Percentiles rank a stretch among this genome's conserved stretches.
Conservation (phyloP, 2,797 vertebrate genomes). For the Cryptoprocta ferox region DNA sequence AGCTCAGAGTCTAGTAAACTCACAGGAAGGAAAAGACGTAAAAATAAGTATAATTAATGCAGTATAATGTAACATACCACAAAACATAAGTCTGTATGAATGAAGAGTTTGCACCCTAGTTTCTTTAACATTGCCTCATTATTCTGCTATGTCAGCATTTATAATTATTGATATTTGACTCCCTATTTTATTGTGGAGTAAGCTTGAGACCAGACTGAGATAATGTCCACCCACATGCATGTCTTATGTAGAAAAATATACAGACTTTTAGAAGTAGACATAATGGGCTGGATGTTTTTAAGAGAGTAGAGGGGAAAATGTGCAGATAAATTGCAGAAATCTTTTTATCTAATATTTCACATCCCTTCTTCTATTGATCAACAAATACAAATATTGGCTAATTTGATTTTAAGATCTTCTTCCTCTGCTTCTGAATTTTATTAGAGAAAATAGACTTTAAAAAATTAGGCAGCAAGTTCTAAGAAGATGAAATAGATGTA, state of each 20-base stretch:
- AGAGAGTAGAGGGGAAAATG: background rate
- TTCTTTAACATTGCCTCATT: background rate
- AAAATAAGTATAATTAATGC: background rate
- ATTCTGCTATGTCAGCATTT: background rate
- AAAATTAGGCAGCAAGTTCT: background rate
- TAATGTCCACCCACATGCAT: background rate
- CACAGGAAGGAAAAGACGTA: background rate
- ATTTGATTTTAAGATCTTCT: background rate
- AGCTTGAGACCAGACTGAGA: background rate
- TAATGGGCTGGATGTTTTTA: background rate
- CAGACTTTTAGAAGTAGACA: background rate
- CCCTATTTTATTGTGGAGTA: background rate
- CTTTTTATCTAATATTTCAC: background rate
- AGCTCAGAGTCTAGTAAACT: background rate
- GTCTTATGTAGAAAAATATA: background rate
- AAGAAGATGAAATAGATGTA: background rate
- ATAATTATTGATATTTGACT: background rate
- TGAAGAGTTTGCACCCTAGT: background rate
- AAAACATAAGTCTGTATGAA: background rate
- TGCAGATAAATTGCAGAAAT: background rate
- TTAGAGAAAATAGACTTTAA: background rate
- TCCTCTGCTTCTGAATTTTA: background rate
- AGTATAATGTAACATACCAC: background rate
- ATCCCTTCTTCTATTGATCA: background rate
- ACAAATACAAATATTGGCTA: background rate